Base-by-base conservation (phyloP, 92 coral and sea anemone genomes). In the Pocillopora meandrina region DNA sequence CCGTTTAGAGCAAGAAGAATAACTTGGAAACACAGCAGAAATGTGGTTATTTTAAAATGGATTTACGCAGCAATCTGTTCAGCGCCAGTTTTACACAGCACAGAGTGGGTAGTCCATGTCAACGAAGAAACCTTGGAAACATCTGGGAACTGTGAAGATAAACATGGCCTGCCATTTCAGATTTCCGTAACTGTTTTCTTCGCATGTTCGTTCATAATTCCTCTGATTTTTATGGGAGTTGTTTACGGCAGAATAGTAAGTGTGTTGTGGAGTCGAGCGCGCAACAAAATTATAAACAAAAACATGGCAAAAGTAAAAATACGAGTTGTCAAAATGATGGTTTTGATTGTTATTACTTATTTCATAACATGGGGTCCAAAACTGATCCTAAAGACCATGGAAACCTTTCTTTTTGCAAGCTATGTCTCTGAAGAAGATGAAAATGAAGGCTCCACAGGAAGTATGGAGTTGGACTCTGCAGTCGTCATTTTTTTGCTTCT, bases 11-110 rank as follows among this genome's bases (percentile, higher is more conserved):
- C 91, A 21, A 79, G 78, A 42, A 33, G 57, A 1, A 17, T 89
- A 59, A 89, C 88, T 12, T 89, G 91, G 91, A 89, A 72, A 56
- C 89, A 72, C 13, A 89, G 91, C 33, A 47, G 81, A 65, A 89
- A 84, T 61, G 49, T 84, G 34, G 65, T 89, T 15, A 14, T n/a
- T 1, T 2, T 84, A 10, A 64, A 89, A 33, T 89, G 91, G 91
- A 68, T 85, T n/a, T 89, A 77, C 26, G 84, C 80, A 9, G 78
- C 63, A 12, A 9, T 75, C 14, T 72, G 82, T 65, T 78, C 91
- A 21, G 35, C 81, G 16, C 85, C 89, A 15, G 18, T 79, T 78
- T 66, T 75, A 14, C 31, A 35, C 57, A 89, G 86, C 64, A 47
- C 42, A 35, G 49, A 59, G 49, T 19, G 34, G 62, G 61, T 47